A percentile compares a stretch with the other conserved stretches of the same genome.
Evolutionary conservation across 1,140 invertebrate genomes (phyloP).

Genomic region (Conopomorpha cramerella): DNA sequence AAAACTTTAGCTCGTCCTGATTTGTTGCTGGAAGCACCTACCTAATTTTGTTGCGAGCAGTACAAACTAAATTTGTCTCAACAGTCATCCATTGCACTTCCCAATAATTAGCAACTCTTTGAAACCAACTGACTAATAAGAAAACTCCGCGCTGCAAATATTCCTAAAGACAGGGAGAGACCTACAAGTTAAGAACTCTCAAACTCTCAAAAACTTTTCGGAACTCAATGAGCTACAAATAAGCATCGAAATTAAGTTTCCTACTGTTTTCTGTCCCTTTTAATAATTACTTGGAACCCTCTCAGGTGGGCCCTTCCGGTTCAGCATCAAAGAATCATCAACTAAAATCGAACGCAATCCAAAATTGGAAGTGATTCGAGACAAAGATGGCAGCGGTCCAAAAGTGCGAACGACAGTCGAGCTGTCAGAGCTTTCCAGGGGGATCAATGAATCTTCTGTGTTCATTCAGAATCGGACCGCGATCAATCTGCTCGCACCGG

Average conservation of each 20-base stretch:
- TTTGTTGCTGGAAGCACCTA: no score
- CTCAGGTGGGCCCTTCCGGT: constrained; percentile 12
- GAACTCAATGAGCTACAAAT: constrained; percentile 39
- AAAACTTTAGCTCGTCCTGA: no score
- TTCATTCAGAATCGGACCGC: constrained; percentile 10
- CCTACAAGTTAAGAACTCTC: no score
- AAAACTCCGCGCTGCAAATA: no score
- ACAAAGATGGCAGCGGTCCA: constrained; percentile 19
- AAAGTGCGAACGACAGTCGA: constrained; percentile 2
- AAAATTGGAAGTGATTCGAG: constrained; percentile 5
- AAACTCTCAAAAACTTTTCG: no score
- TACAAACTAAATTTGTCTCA: no score
- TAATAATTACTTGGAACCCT: constrained; percentile 34
- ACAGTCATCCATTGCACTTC: no score
- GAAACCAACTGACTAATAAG: no score
- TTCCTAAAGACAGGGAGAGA: constrained; percentile 8
- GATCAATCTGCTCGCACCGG: constrained; percentile 3
- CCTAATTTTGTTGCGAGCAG: no score
- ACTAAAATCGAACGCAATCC: constrained; percentile 1
- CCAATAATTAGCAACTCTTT: no score
- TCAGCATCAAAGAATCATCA: neutral
- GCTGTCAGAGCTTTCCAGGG: neutral
- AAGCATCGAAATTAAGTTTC: constrained; percentile 40
- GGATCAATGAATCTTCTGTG: constrained; percentile 5
- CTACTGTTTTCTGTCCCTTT: constrained; percentile 34